phyloP scores from a whole-genome alignment of 1,140 invertebrate species.

The Notospermus geniculatus region DNA sequence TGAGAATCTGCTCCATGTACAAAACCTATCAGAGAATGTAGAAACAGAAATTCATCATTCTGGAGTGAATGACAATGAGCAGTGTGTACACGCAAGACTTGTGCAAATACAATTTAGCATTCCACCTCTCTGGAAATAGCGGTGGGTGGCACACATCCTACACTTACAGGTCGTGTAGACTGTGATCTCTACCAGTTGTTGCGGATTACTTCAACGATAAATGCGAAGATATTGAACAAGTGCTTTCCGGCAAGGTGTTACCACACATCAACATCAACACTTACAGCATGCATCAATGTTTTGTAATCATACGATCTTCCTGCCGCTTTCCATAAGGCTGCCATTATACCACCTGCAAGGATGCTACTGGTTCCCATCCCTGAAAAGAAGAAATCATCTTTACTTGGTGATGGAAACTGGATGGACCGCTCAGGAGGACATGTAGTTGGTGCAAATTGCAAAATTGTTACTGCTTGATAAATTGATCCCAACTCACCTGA shows the following conservation, averaged over 20 bases:
- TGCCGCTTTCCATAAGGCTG: conserved; percentile 53
- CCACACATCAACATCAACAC: conserved; percentile 23
- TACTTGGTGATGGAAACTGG: too few relatives aligned
- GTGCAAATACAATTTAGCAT: too few relatives aligned
- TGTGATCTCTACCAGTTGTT: too few relatives aligned
- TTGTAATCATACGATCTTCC: conserved; percentile 47
- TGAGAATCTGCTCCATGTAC: conserved; percentile 60
- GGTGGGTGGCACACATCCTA: not conserved
- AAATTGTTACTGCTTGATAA: too few relatives aligned
- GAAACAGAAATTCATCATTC: conserved; percentile 9
- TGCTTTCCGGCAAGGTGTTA: too few relatives aligned
- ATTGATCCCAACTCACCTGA: conserved; percentile 56
- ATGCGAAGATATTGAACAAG: too few relatives aligned
- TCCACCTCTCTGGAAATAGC: too few relatives aligned
- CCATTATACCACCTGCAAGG: conserved; percentile 56
- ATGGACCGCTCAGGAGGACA: too few relatives aligned
- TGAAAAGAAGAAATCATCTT: conserved; percentile 25
- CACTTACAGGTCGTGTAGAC: not conserved
- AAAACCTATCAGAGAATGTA: conserved; percentile 49
- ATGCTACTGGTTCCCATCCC: conserved; percentile 62
- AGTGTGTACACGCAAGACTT: too few relatives aligned
- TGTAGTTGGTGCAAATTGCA: too few relatives aligned
- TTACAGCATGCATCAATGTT: conserved; percentile 54
- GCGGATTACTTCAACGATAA: too few relatives aligned
- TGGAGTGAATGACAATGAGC: too few relatives aligned